Evolutionary conservation across 2,888 invertebrate species (phyloP).

Genomic region (Nysson spinosus): DNA sequence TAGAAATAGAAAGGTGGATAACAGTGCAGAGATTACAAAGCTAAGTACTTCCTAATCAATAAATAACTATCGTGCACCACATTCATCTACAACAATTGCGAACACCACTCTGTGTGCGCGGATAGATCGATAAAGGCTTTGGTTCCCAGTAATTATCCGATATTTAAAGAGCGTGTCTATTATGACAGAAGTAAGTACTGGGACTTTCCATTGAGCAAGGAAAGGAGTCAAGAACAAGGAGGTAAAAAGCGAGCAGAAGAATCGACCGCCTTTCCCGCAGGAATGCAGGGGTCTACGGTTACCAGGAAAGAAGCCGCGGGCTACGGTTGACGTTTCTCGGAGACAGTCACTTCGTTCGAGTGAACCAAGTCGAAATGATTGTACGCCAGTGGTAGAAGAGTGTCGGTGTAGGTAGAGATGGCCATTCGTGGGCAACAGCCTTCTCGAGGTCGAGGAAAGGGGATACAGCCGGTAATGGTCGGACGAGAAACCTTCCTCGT

Average conservation of each 20-base stretch:
- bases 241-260: neutral
- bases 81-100: no score
- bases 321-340: no score
- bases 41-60: no score
- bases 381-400: constrained; percentile 15
- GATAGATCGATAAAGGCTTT: no score
- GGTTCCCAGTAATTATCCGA: no score
- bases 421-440: constrained; percentile 38
- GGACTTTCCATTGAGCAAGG: neutral
- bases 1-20: no score
- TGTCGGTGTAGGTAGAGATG: neutral
- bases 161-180: no score
- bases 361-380: no score
- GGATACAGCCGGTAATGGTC: constrained; percentile 52
- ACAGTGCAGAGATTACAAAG: no score
- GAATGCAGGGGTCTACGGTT: neutral
- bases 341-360: neutral
- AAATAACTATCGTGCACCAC: no score
- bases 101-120: no score
- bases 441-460: constrained; percentile 55
- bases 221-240: neutral
- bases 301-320: constrained; percentile 2
- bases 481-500: constrained; percentile 57
- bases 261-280: neutral
- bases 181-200: neutral